Conservation (phyloP, 2,888 invertebrate species). For the Euphydryas editha region DNA sequence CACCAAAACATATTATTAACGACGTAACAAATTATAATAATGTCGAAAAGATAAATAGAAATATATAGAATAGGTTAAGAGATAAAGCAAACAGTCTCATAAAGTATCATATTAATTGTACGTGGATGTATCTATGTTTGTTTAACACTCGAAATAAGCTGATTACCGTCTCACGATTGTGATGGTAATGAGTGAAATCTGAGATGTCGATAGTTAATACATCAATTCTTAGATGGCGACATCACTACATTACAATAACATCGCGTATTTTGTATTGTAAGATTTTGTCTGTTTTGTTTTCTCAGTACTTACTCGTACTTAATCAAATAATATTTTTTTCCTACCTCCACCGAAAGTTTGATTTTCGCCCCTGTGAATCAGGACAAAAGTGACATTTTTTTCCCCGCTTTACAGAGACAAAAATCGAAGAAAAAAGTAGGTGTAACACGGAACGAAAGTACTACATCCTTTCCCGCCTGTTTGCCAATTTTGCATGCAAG, state of each 20-base stretch:
- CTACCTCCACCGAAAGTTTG: not conserved
- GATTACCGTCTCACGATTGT: constrained; percentile 53
- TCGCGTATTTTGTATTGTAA: constrained; percentile 24
- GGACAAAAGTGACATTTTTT: no score
- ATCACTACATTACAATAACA: constrained; percentile 41
- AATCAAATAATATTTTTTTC: no score
- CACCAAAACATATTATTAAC: not conserved
- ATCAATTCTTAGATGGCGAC: constrained; percentile 43
- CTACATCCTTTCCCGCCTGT: no score
- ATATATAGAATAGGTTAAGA: constrained; percentile 8
- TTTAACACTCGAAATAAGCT: constrained; percentile 51
- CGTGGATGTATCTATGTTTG: constrained; percentile 48
- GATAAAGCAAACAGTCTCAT: constrained; percentile 47
- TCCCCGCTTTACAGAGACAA: no score
- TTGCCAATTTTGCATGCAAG: no score
- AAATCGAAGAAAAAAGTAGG: no score
- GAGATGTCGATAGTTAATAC: constrained; percentile 43
- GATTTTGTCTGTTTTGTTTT: not conserved
- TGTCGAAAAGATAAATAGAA: not conserved
- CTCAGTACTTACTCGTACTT: not conserved
- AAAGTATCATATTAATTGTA: constrained; percentile 45
- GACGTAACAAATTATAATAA: not conserved
- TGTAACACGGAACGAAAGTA: no score
- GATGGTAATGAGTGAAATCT: constrained; percentile 60
- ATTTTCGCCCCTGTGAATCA: no score